A percentile compares a stretch with the other conserved stretches of the same genome.
Conservation (phyloP, 2,888 invertebrate genomes). For the Mesorhabditis spiculigera region DNA sequence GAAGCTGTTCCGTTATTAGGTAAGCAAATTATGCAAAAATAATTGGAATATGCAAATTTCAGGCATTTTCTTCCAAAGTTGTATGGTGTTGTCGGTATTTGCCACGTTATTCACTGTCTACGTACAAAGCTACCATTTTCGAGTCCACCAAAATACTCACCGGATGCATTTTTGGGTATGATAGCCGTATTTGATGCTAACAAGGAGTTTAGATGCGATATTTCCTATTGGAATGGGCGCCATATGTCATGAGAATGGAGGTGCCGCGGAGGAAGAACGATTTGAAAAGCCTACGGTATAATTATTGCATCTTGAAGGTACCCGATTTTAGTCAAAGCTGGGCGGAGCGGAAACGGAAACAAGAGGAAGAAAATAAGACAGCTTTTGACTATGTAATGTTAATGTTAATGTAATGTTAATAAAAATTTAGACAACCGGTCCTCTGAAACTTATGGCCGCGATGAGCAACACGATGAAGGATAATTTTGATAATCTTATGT, state of each 20-base stretch:
- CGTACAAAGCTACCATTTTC: conserved; percentile 49
- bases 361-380: conserved; percentile 31
- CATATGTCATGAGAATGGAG: conserved; percentile 46
- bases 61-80: conserved; percentile 53
- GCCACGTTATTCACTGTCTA: conserved; percentile 52
- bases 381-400: conserved; percentile 41
- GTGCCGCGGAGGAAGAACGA: conserved; percentile 39
- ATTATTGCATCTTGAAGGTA: neutral
- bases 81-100: conserved; percentile 48
- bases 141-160: conserved; percentile 37
- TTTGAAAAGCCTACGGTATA: conserved; percentile 6
- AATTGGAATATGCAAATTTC: neutral
- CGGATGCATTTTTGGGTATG: conserved; percentile 53
- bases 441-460: conserved; percentile 32
- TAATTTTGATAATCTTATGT: conserved; percentile 39
- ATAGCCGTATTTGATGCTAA: neutral
- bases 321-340: conserved; percentile 17
- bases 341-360: conserved; percentile 25
- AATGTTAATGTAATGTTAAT: conserved; percentile 15
- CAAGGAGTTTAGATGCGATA: conserved; percentile 39
- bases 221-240: conserved; percentile 46
- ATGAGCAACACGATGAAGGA: conserved; percentile 37
- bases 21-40: conserved; percentile 6
- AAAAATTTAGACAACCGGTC: conserved; percentile 33
- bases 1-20: conserved; percentile 51